Base-by-base conservation (phyloP, 2,888 invertebrate genomes). In the Agrilus cyanescens region DNA sequence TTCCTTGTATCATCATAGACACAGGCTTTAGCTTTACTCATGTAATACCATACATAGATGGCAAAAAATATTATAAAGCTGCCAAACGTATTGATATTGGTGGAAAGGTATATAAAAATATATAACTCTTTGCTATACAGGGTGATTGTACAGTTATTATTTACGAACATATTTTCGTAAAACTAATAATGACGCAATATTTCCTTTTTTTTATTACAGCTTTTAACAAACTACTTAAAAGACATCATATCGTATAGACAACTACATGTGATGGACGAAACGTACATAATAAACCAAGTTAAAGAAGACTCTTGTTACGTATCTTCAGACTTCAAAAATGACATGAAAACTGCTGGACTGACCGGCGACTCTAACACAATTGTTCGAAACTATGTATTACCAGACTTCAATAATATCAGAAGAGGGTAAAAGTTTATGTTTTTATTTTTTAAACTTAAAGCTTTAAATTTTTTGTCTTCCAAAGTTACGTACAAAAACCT, bases 261-360 rank as follows among this genome's bases (percentile, higher is more conserved):
- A 61, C 68, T 97, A 35, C 91, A 98, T 71, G 95, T 99, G 0
- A 93, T 96, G 91, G 96, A 97, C 62, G 98, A 98, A 66, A 94
- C 95, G 0, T 94, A 88, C 68, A 94, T 98, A 0, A 91, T 98
- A 37, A 98, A 98, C 68, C 96, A 98, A 69, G 87, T 85, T 1
- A 99, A 99, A 65, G 98, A 99, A 67, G 97, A 98, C 62, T 80
- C 87, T 0, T 97, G 97, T 62, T 98, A 82, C 70, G 91, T 97
- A 0, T 84, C 95, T 0, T 72, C 77, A 51, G 74, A 96, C 60
- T 91, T 94, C 57, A 76, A 77, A 56, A 69, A 69, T 14, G 94
- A 95, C 54, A 82, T 94, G 79, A 73, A 75, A 44, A 74, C 74
- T 37, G 79, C 86, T 13, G 72, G 70, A 47, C 66, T 64, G 42